These are phyloP conservation scores for Pteria penguin DNA, from an alignment of 2,888 invertebrate genomes.

Conservation along the genomic window DNA sequence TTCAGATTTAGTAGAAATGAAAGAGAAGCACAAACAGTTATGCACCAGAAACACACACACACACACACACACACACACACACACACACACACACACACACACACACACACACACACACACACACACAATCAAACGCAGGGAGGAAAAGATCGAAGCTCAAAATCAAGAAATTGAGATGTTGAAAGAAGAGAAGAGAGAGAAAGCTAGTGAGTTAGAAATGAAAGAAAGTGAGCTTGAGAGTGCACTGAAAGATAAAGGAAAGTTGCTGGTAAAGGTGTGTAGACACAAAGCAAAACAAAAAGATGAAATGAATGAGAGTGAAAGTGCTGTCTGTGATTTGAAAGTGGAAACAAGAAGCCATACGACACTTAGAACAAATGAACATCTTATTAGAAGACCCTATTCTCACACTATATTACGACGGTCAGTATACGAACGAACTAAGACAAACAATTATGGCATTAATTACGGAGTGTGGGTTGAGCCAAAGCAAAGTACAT, in stretches of 20 bases:
- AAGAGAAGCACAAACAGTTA: background rate
- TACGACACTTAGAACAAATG: constrained; percentile 15
- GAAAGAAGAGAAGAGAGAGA: background rate
- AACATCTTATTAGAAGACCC: constrained; percentile 11
- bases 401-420: constrained; percentile 18
- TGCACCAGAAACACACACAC: background rate
- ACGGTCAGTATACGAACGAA: constrained; percentile 30
- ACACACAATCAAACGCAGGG: constrained; percentile 1
- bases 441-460: constrained; percentile 36
- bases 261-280: constrained; percentile 14
- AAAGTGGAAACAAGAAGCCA: constrained; percentile 7
- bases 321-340: constrained; percentile 16
- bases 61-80: no score
- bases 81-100: no score
- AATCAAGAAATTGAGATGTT: background rate
- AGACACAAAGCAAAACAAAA: background rate
- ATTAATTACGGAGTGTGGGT: constrained; percentile 29
- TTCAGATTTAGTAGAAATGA: background rate
- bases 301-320: background rate
- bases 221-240: background rate
- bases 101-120: no score
- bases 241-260: constrained; percentile 11
- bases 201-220: background rate
- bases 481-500: constrained; percentile 25
- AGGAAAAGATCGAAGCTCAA: background rate